phyloP scores from a whole-genome alignment of 2,888 invertebrate genomes.

The Lithodes maja region DNA sequence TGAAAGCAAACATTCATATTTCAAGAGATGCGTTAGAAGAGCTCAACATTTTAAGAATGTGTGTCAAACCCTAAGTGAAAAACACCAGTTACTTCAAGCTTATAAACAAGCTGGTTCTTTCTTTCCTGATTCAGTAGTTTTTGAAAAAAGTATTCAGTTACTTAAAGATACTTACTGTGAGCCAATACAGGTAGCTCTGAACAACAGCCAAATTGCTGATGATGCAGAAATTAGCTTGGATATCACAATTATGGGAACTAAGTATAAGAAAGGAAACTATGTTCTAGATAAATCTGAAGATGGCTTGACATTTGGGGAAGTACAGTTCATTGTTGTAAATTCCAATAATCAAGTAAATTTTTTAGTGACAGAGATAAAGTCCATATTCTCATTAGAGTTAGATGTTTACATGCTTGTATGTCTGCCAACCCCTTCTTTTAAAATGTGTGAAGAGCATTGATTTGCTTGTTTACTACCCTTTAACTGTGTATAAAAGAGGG shows the following conservation, averaged over 20 bases:
- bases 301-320: slow-evolving; percentile 10
- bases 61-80: slow-evolving; percentile 28
- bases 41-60: slow-evolving; percentile 25
- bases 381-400: background rate
- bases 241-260: slow-evolving; percentile 20
- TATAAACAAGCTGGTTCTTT: slow-evolving; percentile 20
- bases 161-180: slow-evolving; percentile 3
- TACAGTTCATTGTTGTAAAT: slow-evolving; percentile 20
- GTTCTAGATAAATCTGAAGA: slow-evolving; percentile 14
- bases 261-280: slow-evolving; percentile 30
- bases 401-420: background rate
- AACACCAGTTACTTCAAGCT: slow-evolving; percentile 33
- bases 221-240: slow-evolving; percentile 33
- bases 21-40: slow-evolving; percentile 63
- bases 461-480: slow-evolving; percentile 8
- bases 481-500: slow-evolving; percentile 14
- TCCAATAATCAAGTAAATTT: slow-evolving; percentile 14
- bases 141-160: slow-evolving; percentile 21
- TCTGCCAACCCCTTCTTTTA: background rate
- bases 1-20: slow-evolving; percentile 71
- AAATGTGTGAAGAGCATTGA: slow-evolving; percentile 3
- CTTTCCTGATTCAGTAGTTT: background rate
- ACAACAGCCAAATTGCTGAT: slow-evolving; percentile 19
- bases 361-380: slow-evolving; percentile 16
- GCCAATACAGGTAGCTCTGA: slow-evolving; percentile 1